A percentile compares a stretch with the other conserved stretches of the same genome.
Conservation (phyloP, 2,797 vertebrate species). For the Schizothorax lantsangensis region DNA sequence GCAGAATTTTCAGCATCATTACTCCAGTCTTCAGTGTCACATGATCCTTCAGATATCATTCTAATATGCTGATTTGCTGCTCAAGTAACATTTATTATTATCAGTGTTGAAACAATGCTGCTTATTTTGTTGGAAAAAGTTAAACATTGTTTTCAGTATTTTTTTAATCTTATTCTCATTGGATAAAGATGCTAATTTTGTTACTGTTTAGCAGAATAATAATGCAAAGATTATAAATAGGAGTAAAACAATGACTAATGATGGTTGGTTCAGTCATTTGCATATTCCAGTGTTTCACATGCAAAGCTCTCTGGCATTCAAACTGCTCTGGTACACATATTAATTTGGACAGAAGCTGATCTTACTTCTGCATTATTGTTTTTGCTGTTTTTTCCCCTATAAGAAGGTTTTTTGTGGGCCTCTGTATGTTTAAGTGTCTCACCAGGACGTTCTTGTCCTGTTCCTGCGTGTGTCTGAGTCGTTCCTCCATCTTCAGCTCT, state of each 20-base stretch:
- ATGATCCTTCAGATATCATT: neutral
- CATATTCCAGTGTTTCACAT: neutral
- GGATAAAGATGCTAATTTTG: neutral
- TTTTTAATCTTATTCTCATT: neutral
- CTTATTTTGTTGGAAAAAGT: neutral
- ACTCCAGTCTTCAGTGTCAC: neutral
- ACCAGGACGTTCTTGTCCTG: conserved; percentile 93
- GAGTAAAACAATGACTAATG: neutral
- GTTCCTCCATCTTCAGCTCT: conserved; percentile 89
- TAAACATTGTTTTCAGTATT: neutral
- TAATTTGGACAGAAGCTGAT: neutral
- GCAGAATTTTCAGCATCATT: neutral
- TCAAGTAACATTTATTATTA: neutral
- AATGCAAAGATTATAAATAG: neutral
- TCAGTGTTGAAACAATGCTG: no score
- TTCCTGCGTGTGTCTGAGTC: conserved; percentile 87
- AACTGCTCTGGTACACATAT: neutral
- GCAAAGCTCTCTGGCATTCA: neutral
- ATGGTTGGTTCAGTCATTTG: neutral
- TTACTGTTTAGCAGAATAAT: neutral
- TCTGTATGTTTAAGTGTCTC: conserved; percentile 20
- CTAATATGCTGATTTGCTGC: neutral
- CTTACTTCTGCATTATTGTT: neutral
- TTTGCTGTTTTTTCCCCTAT: neutral
- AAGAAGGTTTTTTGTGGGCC: neutral